These are phyloP conservation scores for Xyrauchen texanus DNA, from an alignment of 2,113 vertebrate species.

Conservation along the genomic window DNA sequence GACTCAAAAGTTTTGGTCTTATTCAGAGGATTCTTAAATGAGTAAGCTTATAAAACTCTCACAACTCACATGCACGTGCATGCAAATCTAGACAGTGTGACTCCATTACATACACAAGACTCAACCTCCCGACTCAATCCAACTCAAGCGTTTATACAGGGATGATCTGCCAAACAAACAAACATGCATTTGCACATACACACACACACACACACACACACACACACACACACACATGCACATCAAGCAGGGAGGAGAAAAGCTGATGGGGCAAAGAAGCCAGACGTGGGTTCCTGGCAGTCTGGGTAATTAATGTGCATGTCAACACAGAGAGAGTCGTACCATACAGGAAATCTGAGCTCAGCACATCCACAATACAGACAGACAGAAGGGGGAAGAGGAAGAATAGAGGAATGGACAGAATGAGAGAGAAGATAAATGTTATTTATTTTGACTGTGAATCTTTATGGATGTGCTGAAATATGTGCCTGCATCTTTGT, in stretches of 20 bases:
- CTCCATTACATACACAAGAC: constrained; percentile 20
- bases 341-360: constrained; percentile 70
- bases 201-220: constrained; percentile 14
- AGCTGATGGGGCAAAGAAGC: constrained; percentile 62
- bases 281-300: constrained; percentile 71
- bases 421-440: constrained; percentile 66
- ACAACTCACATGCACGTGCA: constrained; percentile 5
- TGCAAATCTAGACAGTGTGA: constrained; percentile 8
- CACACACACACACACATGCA: not conserved
- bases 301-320: constrained; percentile 77
- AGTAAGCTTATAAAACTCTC: not conserved
- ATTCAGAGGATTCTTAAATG: not conserved
- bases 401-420: constrained; percentile 44
- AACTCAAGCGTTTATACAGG: not conserved
- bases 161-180: constrained; percentile 7
- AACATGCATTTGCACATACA: constrained; percentile 29
- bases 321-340: constrained; percentile 72
- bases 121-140: not conserved
- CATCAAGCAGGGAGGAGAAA: constrained; percentile 14
- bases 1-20: constrained; percentile 24
- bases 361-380: constrained; percentile 71
- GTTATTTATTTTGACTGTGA: constrained; percentile 69
- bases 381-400: constrained; percentile 37
- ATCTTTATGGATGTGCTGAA: constrained; percentile 15
- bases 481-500: constrained; percentile 61